These are phyloP conservation scores for Melanogrammus aeglefinus DNA, from an alignment of 2,797 vertebrate genomes.

Conservation along the genomic window DNA sequence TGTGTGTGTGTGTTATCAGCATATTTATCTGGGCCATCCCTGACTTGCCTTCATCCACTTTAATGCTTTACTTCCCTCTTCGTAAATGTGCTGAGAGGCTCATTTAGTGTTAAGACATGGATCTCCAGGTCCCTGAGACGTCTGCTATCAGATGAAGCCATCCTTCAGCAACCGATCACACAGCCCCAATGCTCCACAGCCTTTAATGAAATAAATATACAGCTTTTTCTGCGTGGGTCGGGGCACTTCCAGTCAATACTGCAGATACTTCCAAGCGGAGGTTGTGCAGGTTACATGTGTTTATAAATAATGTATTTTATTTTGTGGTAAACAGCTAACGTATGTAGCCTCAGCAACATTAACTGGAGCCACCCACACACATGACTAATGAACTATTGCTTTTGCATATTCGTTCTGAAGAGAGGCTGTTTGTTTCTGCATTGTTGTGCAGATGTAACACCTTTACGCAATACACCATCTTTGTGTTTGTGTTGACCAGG, in stretches of 20 bases:
- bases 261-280: not conserved
- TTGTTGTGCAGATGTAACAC: not conserved
- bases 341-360: not conserved
- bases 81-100: constrained; percentile 30
- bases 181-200: not conserved
- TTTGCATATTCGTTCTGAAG: not conserved
- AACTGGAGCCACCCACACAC: not conserved
- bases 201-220: not conserved
- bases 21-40: constrained; percentile 51
- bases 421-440: not conserved
- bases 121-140: not conserved
- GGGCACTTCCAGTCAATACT: not conserved
- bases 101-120: constrained; percentile 8
- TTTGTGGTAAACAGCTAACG: not conserved
- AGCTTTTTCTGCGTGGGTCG: not conserved
- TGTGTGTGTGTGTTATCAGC: constrained; percentile 37
- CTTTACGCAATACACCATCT: not conserved
- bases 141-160: not conserved
- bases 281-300: not conserved
- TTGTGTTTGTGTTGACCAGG: not conserved
- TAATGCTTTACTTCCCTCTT: constrained; percentile 16
- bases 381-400: not conserved
- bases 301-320: not conserved
- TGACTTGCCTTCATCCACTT: constrained; percentile 21
- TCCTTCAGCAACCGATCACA: not conserved